These are phyloP conservation scores for Agrypnia vestita DNA, from an alignment of 1,140 invertebrate species.

Conservation along the genomic window DNA sequence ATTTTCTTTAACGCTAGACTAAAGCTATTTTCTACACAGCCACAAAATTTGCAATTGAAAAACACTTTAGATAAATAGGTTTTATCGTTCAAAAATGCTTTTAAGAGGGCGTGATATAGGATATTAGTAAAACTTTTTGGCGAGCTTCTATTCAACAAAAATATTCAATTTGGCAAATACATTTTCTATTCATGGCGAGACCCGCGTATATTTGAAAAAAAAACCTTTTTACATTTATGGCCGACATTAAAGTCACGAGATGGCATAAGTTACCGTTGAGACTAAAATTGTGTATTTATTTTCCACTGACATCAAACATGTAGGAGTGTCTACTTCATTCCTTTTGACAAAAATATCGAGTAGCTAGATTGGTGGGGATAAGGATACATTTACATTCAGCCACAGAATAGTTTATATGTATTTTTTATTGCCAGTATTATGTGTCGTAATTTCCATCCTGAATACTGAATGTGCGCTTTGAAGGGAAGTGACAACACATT, in stretches of 20 bases:
- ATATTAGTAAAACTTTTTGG: neutral
- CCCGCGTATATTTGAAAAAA: conserved; percentile 6
- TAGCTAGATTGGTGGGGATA: neutral
- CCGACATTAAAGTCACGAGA: neutral
- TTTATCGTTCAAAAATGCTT: conserved; percentile 2
- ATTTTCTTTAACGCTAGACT: too few relatives aligned
- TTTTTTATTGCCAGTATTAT: conserved; percentile 20
- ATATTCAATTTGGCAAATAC: conserved; percentile 9
- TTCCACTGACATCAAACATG: conserved; percentile 7
- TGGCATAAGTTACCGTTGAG: neutral
- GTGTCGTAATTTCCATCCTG: neutral
- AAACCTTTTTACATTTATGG: conserved; percentile 27
- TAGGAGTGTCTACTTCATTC: neutral
- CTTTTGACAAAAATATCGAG: neutral
- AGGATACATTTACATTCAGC: neutral
- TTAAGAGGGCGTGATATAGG: neutral
- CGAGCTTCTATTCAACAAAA: neutral
- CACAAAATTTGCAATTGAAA: too few relatives aligned
- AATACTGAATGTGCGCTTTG: conserved; percentile 14
- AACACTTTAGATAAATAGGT: neutral
- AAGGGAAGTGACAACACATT: conserved; percentile 9
- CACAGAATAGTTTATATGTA: neutral
- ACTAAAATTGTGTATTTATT: conserved; percentile 17
- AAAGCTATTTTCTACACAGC: too few relatives aligned
- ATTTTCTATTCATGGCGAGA: conserved; percentile 21